Conservation (phyloP, 2,797 vertebrate species). For the Dermochelys coriacea region DNA sequence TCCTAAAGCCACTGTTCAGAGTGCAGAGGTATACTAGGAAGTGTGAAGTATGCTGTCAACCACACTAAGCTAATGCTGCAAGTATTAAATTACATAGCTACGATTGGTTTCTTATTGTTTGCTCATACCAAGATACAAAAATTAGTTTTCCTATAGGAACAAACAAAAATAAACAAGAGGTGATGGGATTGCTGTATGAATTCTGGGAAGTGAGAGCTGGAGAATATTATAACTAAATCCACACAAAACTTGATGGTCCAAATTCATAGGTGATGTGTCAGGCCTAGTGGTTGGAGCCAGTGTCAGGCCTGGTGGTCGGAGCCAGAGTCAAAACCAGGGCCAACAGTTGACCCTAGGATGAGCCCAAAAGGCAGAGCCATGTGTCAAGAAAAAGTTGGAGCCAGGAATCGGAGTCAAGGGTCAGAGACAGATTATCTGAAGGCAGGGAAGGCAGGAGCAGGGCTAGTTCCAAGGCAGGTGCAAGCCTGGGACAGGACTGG, state of each 20-base stretch:
- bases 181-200: rapidly evolving
- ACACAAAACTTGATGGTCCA: neutral
- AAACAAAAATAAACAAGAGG: neutral
- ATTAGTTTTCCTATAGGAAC: neutral
- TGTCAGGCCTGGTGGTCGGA: neutral
- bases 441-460: neutral
- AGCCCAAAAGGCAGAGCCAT: neutral
- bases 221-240: neutral
- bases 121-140: neutral
- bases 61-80: neutral
- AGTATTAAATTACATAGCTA: neutral
- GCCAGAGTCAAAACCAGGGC: no score
- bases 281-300: neutral
- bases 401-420: neutral
- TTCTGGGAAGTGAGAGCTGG: neutral
- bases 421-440: neutral
- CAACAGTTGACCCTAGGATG: neutral
- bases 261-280: neutral
- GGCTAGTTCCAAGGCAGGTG: neutral
- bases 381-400: neutral
- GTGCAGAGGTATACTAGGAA: neutral
- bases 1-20: neutral
- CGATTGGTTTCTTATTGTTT: neutral
- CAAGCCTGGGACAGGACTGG: neutral
- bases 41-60: neutral